These are phyloP conservation scores for Siniperca knerii DNA, from an alignment of 2,113 vertebrate species.

Conservation along the genomic window DNA sequence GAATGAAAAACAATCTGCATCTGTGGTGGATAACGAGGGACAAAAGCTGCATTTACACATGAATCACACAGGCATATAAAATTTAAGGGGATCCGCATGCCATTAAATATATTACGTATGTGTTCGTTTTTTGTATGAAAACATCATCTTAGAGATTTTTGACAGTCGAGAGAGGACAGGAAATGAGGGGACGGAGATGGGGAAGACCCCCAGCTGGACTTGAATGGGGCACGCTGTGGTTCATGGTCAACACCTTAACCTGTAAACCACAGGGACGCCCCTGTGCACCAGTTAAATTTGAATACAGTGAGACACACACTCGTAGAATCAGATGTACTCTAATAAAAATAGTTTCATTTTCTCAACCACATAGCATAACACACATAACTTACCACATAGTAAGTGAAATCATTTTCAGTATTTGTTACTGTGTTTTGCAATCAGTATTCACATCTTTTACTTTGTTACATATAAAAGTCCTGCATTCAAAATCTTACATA, in stretches of 20 bases:
- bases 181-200: background rate
- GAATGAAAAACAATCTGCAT: background rate
- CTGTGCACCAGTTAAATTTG: too few relatives aligned
- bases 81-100: background rate
- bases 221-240: background rate
- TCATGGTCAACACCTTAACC: background rate
- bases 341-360: background rate
- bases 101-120: too few relatives aligned
- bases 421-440: too few relatives aligned
- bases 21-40: background rate
- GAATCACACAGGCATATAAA: too few relatives aligned
- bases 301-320: background rate
- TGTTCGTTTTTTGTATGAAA: too few relatives aligned
- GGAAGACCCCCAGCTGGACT: background rate
- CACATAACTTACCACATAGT: background rate
- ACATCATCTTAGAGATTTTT: background rate
- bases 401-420: background rate
- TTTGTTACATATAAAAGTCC: too few relatives aligned
- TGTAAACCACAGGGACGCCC: background rate
- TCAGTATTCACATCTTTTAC: too few relatives aligned
- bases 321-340: background rate
- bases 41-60: background rate
- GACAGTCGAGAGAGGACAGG: background rate
- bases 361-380: background rate
- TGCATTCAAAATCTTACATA: too few relatives aligned